Base-by-base conservation (phyloP, 2,113 vertebrate genomes). In the Cnemophilus loriae region DNA sequence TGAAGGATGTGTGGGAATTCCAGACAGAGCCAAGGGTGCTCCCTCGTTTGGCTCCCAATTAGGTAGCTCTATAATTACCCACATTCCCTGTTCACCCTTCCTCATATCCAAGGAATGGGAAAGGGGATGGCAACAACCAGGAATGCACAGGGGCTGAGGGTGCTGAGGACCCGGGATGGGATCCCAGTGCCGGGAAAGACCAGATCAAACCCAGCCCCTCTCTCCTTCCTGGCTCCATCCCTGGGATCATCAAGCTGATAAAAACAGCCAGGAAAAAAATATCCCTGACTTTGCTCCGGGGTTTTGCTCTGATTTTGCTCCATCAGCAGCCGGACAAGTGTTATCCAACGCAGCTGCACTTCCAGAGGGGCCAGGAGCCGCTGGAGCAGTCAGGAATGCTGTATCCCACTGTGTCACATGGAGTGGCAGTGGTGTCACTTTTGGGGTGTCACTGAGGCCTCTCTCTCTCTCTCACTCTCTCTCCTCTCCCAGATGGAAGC, bases 401-500 rank as follows among this genome's bases (percentile, higher is more conserved):
- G 11, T 37, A 69, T 26, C 68, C 30, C 2, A 0, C 8, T 0
- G 4, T 44, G 68, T 13, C 33, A 50, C 3, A 1, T 2, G 0
- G 49, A 20, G n/a, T 13, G 44, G 35, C n/a, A 42, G 13, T 0
- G 2, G 20, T 44, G n/a, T 9, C 5, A 3, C 3, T 73, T 71
- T 5, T 33, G 56, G 74, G 27, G 21, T 24, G 28, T 10, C 3
- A 4, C 79, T 6, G 39, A 30, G 49, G 10, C 3, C 20, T 44
- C 56, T 39, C 30, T 79, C 86, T 41, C 70, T 93, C 52, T 49
- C 19, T 55, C n/a, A n/a, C n/a, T n/a, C n/a, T n/a, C n/a, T n/a
- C n/a, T n/a, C n/a, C 84, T 32, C 44, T 89, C 92, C 75, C 97
- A 99, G 99, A 99, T 28, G 99, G 99, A 93, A 99, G 99, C 1